Conservation (phyloP, 1,140 invertebrate genomes). For the Ips nitidus region DNA sequence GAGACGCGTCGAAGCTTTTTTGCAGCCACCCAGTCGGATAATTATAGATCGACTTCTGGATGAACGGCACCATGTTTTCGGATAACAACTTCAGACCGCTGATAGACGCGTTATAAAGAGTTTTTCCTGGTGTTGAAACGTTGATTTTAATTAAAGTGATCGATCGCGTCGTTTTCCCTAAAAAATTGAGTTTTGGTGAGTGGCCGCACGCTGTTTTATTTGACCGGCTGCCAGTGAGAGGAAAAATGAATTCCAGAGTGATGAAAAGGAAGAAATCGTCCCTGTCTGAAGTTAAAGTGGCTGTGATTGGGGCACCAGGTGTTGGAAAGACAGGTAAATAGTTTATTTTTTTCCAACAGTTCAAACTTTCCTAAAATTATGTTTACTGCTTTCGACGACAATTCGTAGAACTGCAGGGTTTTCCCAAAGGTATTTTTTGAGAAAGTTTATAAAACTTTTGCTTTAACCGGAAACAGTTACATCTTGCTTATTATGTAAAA, state of each 20-base stretch:
- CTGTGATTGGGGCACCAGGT: conserved; percentile 79
- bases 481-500: too few relatives aligned
- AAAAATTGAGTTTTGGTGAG: not conserved
- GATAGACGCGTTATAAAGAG: conserved; percentile 6
- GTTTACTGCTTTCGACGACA: too few relatives aligned
- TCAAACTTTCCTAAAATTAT: too few relatives aligned
- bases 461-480: too few relatives aligned
- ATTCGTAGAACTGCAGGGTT: too few relatives aligned
- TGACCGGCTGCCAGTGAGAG: not conserved
- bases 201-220: not conserved
- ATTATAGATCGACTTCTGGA: conserved; percentile 18
- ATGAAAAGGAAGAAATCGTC: conserved; percentile 87
- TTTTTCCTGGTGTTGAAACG: not conserved
- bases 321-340: conserved; percentile 84
- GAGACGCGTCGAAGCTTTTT: conserved; percentile 6
- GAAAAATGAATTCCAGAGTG: conserved; percentile 64
- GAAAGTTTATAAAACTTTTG: too few relatives aligned
- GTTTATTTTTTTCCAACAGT: not conserved
- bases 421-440: too few relatives aligned
- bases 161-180: not conserved
- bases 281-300: conserved; percentile 84
- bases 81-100: not conserved
- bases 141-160: not conserved
- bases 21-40: conserved; percentile 13
- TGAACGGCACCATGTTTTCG: not conserved